Evolutionary conservation across 2,113 vertebrate genomes (phyloP), one percentile per base, ranked within the genome.

Genomic region (Orcinus orca): DNA sequence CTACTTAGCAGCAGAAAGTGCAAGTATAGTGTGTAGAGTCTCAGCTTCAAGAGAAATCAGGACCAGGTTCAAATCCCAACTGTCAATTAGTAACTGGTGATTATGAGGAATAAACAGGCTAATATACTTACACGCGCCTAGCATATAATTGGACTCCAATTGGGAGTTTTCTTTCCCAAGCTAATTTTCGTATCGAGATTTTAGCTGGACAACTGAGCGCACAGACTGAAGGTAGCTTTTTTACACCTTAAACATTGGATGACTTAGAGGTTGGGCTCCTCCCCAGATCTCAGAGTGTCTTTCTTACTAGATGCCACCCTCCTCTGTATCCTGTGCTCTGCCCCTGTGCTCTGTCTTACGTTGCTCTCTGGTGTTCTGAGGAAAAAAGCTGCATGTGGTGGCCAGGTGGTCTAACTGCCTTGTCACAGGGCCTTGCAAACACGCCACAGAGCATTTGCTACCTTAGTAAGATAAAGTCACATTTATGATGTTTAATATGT

Each of bases 121-220:
- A 50, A 25, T 38, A 25, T 29, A 44, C 62, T 83, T 44, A 3
- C 8, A 74, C 41, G 33, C 36, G 29, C 68, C 85, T 67, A 67
- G 33, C 36, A 12, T 33, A 15, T 62, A 81, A 55, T 15, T 90
- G 84, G 29, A 58, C 41, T 67, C 85, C 25, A 38, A 13, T 8
- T 73, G 25, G 6, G n/a, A 90, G 29, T 44, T 74, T 29, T 92
- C 23, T 90, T 82, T 85, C 93, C 94, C 17, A 65, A 25, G 17
- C 17, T 83, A n/a, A 65, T 90, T 44, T 86, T 82, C 63, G 7
- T 71, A 15, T 62, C 63, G 88, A 67, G 29, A 33, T 55, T 96
- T 79, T 86, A 65, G 50, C 8, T 26, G 60, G 33, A 62, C 53
- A 76, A 1, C 60, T 82, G 25, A 62, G 41, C 58, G 8, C 73